These are phyloP conservation scores for Corythornis cristatus DNA, from an alignment of 2,113 vertebrate species.

Conservation along the genomic window DNA sequence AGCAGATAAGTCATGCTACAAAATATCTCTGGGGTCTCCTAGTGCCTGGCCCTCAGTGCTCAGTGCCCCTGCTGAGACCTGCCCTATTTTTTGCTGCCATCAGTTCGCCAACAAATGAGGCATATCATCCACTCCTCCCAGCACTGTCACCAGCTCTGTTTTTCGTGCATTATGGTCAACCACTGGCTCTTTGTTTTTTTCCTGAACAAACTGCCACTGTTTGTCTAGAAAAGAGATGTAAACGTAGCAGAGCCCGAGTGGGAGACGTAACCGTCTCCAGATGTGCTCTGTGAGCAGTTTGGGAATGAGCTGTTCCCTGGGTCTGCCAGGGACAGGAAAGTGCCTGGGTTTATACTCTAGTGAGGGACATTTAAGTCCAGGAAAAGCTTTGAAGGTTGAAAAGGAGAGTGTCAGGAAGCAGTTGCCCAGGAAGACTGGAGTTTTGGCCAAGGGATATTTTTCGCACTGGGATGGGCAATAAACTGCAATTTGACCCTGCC, in stretches of 20 bases:
- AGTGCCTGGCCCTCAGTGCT: neutral
- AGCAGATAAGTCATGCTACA: neutral
- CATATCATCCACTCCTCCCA: neutral
- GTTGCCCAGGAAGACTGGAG: constrained; percentile 14
- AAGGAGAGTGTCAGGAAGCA: neutral
- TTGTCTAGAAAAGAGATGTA: neutral
- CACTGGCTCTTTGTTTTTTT: neutral
- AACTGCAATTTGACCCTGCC: neutral
- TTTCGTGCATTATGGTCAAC: neutral
- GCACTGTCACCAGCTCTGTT: neutral
- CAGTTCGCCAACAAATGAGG: neutral
- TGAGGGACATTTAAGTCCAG: neutral
- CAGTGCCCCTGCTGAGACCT: neutral
- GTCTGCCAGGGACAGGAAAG: neutral
- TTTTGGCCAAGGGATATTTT: constrained; percentile 23
- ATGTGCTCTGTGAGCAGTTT: neutral
- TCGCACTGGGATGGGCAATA: neutral
- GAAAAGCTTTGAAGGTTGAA: neutral
- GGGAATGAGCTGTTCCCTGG: neutral
- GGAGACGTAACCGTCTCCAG: constrained; percentile 17
- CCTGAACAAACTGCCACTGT: neutral
- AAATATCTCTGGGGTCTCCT: neutral
- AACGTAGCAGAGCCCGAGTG: neutral
- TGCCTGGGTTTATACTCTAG: neutral
- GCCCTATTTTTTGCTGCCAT: neutral